Percentiles rank a stretch among this genome's conserved stretches.
phyloP scores from a whole-genome alignment of 2,888 invertebrate species.

The Acleris laterana region DNA sequence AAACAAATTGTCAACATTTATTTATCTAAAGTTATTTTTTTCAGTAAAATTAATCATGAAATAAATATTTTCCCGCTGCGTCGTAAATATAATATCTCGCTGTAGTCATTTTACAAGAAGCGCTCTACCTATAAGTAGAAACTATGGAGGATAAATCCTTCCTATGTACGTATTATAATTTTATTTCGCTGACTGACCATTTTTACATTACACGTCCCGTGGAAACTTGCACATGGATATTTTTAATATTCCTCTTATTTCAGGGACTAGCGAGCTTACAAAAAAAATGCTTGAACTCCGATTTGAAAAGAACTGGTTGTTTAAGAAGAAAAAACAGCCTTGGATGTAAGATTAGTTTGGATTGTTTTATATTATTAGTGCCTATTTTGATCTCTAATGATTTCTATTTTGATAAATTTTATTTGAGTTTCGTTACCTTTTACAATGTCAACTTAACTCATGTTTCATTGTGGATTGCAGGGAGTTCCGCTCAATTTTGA shows the following conservation, averaged over 20 bases:
- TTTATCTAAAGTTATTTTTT: no score
- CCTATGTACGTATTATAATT: constrained; percentile 60
- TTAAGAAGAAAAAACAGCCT: constrained; percentile 75
- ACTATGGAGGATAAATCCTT: constrained; percentile 68
- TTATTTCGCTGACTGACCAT: not conserved
- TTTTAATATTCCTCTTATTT: constrained; percentile 40
- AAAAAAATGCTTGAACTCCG: constrained; percentile 68
- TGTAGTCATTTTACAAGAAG: not conserved
- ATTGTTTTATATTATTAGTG: not conserved
- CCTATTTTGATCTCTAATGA: not conserved
- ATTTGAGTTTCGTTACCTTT: not conserved
- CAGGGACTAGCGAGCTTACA: constrained; percentile 73
- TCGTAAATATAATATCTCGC: not conserved
- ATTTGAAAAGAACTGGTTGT: constrained; percentile 73
- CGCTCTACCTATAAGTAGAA: not conserved
- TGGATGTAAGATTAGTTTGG: constrained; percentile 67
- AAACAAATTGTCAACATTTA: no score
- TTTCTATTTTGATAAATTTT: no score
- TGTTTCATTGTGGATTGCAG: constrained; percentile 49
- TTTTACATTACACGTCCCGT: not conserved
- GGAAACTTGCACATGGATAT: not conserved
- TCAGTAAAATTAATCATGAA: not conserved
- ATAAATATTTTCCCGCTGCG: not conserved
- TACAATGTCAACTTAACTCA: not conserved
- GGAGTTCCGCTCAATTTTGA: constrained; percentile 69